A percentile compares a stretch with the other conserved stretches of the same genome.
phyloP scores from a whole-genome alignment of 2,113 vertebrate species.

The Pyrgilauda ruficollis region DNA sequence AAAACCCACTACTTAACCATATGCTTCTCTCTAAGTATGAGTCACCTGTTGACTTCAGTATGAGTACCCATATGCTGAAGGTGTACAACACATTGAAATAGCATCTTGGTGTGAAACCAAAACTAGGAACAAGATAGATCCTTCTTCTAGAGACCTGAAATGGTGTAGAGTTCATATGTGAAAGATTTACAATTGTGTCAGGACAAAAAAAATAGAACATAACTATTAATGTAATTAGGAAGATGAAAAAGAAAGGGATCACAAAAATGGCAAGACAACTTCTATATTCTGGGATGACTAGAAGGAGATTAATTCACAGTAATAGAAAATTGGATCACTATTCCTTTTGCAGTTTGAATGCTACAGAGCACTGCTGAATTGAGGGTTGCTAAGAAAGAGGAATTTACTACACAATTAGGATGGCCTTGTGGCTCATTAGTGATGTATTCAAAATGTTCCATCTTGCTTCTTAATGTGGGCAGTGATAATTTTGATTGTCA shows the following conservation, averaged over 20 bases:
- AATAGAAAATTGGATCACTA: background rate
- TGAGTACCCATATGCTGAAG: background rate
- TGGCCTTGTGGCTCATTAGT: background rate
- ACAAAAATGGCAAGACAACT: background rate
- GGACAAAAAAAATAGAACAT: background rate
- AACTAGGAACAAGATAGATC: background rate
- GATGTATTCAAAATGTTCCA: background rate
- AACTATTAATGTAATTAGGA: background rate
- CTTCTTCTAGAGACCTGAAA: background rate
- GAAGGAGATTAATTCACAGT: background rate
- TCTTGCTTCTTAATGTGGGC: background rate
- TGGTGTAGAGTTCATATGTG: background rate
- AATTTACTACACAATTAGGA: background rate
- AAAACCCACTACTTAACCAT: background rate
- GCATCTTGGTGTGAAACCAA: background rate
- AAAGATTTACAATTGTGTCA: background rate
- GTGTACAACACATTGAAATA: background rate
- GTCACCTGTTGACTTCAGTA: slow-evolving; percentile 36
- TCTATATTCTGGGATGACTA: background rate
- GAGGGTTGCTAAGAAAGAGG: background rate
- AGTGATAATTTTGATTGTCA: background rate
- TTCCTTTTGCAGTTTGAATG: background rate
- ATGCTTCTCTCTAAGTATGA: background rate
- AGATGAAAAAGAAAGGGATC: background rate
- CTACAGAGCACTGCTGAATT: background rate